Evolutionary conservation across 2,797 vertebrate genomes (phyloP).

Genomic region (Fistularia commersonii): DNA sequence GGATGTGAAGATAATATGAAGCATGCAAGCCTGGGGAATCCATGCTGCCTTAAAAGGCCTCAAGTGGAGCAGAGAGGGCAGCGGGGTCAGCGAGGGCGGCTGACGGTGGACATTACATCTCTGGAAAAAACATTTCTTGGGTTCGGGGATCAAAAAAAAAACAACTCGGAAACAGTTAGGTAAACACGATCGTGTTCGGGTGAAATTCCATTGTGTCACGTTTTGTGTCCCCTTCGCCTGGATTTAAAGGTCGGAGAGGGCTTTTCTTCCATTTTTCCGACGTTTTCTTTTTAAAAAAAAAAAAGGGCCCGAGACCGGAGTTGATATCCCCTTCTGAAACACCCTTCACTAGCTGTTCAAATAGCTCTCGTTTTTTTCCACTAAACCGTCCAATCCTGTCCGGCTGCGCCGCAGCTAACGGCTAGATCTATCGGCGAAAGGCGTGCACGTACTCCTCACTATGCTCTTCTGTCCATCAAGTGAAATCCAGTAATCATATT

Average conservation of each 20-base stretch:
- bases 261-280: constrained; percentile 28
- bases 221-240: constrained; percentile 10
- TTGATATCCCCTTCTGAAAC: constrained; percentile 35
- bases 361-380: constrained; percentile 54
- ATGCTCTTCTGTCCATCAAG: constrained; percentile 57
- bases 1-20: constrained; percentile 64
- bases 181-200: constrained; percentile 25
- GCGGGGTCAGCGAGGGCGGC: constrained; percentile 36
- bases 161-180: constrained; percentile 15
- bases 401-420: constrained; percentile 18
- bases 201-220: constrained; percentile 29
- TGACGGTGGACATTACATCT: constrained; percentile 36
- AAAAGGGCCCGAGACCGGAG: constrained; percentile 11
- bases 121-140: constrained; percentile 14
- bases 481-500: constrained; percentile 60
- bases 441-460: constrained; percentile 49
- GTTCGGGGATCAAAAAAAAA: background rate
- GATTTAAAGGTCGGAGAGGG: constrained; percentile 36
- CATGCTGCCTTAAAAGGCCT: constrained; percentile 60
- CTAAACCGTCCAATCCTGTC: constrained; percentile 33
- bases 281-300: constrained; percentile 8
- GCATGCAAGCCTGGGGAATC: constrained; percentile 57
- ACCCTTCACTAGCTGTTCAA: constrained; percentile 43
- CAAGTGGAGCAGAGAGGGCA: constrained; percentile 32
- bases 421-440: constrained; percentile 30